phyloP scores from a whole-genome alignment of 2,888 invertebrate species.

The Mythimna lalbum region DNA sequence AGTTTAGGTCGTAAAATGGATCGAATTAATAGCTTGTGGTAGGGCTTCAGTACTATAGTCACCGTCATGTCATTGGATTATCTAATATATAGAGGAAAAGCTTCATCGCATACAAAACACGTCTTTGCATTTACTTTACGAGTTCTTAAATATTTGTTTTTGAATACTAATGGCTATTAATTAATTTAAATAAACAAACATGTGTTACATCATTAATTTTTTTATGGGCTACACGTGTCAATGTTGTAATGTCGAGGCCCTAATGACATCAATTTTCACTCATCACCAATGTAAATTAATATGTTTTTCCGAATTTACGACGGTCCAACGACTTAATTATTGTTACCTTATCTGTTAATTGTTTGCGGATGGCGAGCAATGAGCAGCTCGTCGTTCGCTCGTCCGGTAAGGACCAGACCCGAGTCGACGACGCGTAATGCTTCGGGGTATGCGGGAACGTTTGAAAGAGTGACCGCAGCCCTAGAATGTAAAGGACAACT shows the following conservation, averaged over 20 bases:
- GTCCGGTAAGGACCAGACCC: no score
- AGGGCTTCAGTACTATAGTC: background rate
- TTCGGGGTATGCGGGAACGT: no score
- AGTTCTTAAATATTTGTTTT: slow-evolving; percentile 35
- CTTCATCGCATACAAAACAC: slow-evolving; percentile 33
- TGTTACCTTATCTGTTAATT: no score
- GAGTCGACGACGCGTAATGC: no score
- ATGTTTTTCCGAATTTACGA: slow-evolving; percentile 1
- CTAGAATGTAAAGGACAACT: no score
- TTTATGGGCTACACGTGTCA: slow-evolving; percentile 7
- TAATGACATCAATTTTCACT: slow-evolving; percentile 33
- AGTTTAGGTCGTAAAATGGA: no score
- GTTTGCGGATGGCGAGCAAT: no score
- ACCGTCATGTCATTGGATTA: slow-evolving; percentile 13
- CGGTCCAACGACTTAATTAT: background rate
- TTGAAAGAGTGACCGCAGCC: no score
- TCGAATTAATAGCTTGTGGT: no score
- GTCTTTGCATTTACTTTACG: slow-evolving; percentile 36
- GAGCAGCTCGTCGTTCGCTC: no score
- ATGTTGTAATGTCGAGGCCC: slow-evolving; percentile 9
- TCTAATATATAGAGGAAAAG: slow-evolving; percentile 33
- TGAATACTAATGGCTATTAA: slow-evolving; percentile 48
- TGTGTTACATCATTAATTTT: slow-evolving; percentile 40
- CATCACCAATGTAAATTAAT: slow-evolving; percentile 17
- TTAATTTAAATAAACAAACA: slow-evolving; percentile 51